A percentile compares a stretch with the other conserved stretches of the same genome.
Conservation (phyloP, 2,797 vertebrate species). For the Galaxias olidus region DNA sequence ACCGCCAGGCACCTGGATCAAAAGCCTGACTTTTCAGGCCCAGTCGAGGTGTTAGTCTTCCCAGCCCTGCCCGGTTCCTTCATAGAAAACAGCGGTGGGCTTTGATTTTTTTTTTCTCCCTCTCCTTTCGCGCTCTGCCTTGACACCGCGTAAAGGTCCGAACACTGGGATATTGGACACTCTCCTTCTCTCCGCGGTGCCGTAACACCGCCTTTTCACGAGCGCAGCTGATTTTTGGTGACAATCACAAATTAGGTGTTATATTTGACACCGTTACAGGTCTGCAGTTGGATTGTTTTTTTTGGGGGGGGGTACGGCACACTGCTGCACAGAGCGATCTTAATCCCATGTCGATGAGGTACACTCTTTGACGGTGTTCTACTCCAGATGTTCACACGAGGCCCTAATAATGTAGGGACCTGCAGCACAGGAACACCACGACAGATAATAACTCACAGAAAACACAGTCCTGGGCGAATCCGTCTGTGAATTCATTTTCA, state of each 20-base stretch:
- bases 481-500: no score
- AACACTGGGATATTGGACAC: slow-evolving; percentile 22
- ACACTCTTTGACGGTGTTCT: no score
- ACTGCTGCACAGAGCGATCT: no score
- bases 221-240: background rate
- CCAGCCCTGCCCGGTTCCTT: slow-evolving; percentile 25
- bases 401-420: no score
- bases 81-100: slow-evolving; percentile 61
- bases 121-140: slow-evolving; percentile 14
- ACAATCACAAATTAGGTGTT: background rate
- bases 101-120: slow-evolving; percentile 37
- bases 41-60: slow-evolving; percentile 35
- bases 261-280: slow-evolving; percentile 1
- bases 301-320: slow-evolving; percentile 29
- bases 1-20: slow-evolving; percentile 35
- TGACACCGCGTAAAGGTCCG: slow-evolving; percentile 37
- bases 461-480: no score
- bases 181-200: slow-evolving; percentile 14
- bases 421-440: no score
- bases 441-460: no score
- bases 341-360: no score
- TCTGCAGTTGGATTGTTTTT: background rate
- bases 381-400: no score
- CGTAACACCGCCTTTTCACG: background rate
- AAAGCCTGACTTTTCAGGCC: slow-evolving; percentile 48